Percentiles rank a stretch among this genome's conserved stretches.
Evolutionary conservation across 2,888 invertebrate species (phyloP).

Genomic region (Drosophila affinis): DNA sequence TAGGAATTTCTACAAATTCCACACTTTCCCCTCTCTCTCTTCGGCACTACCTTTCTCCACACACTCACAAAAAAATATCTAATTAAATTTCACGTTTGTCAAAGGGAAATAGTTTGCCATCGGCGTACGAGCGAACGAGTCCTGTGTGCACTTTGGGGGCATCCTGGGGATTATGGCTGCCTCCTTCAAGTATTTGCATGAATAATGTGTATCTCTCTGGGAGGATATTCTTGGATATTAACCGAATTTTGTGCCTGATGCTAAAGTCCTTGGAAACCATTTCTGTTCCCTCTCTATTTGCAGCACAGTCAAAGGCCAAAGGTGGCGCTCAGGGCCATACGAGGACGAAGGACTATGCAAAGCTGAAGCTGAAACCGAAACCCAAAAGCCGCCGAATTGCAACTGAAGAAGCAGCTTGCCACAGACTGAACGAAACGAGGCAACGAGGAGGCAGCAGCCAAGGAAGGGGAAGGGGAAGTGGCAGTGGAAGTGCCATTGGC

Average conservation of each 20-base stretch:
- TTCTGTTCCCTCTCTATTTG: constrained; percentile 34
- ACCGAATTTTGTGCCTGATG: constrained; percentile 47
- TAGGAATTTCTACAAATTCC: background rate
- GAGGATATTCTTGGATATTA: constrained; percentile 39
- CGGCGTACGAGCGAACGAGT: background rate
- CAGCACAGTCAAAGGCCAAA: constrained; percentile 42
- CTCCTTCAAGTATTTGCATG: constrained; percentile 12
- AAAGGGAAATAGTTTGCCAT: constrained; percentile 47
- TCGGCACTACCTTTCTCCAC: constrained; percentile 14
- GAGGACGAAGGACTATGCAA: constrained; percentile 18
- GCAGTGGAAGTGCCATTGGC: no score
- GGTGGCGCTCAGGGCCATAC: constrained; percentile 16
- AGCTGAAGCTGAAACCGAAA: constrained; percentile 37
- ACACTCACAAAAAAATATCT: constrained; percentile 35
- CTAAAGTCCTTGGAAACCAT: constrained; percentile 40
- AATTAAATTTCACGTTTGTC: constrained; percentile 49
- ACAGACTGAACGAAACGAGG: constrained; percentile 8
- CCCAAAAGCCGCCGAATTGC: constrained; percentile 40
- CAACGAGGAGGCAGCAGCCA: background rate
- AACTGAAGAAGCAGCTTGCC: constrained; percentile 35
- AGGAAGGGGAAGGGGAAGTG: constrained; percentile 19
- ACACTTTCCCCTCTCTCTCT: background rate
- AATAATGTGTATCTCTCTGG: background rate
- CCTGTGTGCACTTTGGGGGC: constrained; percentile 14
- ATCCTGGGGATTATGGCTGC: constrained; percentile 18